Base-by-base conservation (phyloP, 2,888 invertebrate genomes). In the Andrena bucephala region DNA sequence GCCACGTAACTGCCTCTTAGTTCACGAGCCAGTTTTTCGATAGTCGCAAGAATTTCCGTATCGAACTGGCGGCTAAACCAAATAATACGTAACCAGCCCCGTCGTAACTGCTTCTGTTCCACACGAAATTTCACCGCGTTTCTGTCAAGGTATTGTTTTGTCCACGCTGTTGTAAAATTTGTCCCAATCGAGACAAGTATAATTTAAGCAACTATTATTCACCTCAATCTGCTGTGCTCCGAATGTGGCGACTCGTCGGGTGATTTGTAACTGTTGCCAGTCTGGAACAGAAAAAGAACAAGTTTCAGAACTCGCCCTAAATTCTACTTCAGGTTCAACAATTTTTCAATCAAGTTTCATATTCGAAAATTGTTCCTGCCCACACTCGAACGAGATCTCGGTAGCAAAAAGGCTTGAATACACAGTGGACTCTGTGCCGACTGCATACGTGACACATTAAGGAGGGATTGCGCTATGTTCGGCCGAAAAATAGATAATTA, bases 141-240 rank as follows among this genome's bases (percentile, higher is more conserved):
- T 24, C 54, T 27, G 29, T 57, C 24, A 4, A 33, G 57, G 27
- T 13, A 27, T 52, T 54, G 31, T 52, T 60, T 76, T 77, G n/a
- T 27, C 36, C n/a, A 8, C 20, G 5, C 36, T 24, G 68, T 69
- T 60, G 69, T 52, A 63, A 36, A 81, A 71, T 50, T 57, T 67
- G 68, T 76, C 73, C 73, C 72, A 81, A 81, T 63, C 63, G 52
- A 36, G 62, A 29, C 36, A 68, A 65, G 71, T 52, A 76, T 10
- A 60, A 20, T 20, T 42, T 33, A 76, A 70, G 68, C 59, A 68
- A 67, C 68, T 83, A 70, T 29, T 50, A 84, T 91, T 91, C 79
- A 93, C 93, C 92, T 92, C 78, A 92, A 83, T 84, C 92, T 92
- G 78, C 79, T 88, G 81, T 91, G 90, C 75, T 93, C 92, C 75